A percentile compares a stretch with the other conserved stretches of the same genome.
phyloP scores from a whole-genome alignment of 2,888 invertebrate species.

The Cactoblastis cactorum region DNA sequence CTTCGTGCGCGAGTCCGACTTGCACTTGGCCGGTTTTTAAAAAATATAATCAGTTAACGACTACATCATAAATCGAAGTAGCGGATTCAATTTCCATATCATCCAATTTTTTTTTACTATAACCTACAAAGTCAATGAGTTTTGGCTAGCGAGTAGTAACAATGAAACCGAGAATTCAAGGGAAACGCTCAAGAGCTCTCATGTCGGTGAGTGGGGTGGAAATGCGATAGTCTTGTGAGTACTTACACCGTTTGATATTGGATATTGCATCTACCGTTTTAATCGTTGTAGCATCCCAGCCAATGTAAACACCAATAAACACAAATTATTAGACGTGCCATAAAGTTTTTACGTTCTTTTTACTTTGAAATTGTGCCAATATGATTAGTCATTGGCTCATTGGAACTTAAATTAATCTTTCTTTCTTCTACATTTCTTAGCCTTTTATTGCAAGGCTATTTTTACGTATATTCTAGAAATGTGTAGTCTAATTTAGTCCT shows the following conservation, averaged over 20 bases:
- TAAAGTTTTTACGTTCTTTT: constrained; percentile 6
- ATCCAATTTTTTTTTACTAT: background rate
- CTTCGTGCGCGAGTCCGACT: too few species aligned
- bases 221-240: constrained; percentile 62
- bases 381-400: too few species aligned
- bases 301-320: constrained; percentile 26
- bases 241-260: constrained; percentile 49
- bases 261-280: constrained; percentile 39
- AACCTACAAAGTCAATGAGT: background rate
- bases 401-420: too few species aligned
- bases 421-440: too few species aligned
- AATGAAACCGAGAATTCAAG: constrained; percentile 44
- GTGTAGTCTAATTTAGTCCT: too few species aligned
- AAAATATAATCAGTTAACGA: too few species aligned
- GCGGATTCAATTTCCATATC: too few species aligned
- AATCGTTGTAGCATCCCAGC: constrained; percentile 30
- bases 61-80: too few species aligned
- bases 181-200: constrained; percentile 57
- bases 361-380: background rate
- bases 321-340: background rate
- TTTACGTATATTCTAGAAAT: too few species aligned
- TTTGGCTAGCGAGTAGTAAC: constrained; percentile 28
- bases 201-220: constrained; percentile 42
- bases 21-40: too few species aligned
- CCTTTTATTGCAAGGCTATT: too few species aligned